Conservation (phyloP, 2,797 vertebrate species). For the Tokudaia tokunoshimensis region DNA sequence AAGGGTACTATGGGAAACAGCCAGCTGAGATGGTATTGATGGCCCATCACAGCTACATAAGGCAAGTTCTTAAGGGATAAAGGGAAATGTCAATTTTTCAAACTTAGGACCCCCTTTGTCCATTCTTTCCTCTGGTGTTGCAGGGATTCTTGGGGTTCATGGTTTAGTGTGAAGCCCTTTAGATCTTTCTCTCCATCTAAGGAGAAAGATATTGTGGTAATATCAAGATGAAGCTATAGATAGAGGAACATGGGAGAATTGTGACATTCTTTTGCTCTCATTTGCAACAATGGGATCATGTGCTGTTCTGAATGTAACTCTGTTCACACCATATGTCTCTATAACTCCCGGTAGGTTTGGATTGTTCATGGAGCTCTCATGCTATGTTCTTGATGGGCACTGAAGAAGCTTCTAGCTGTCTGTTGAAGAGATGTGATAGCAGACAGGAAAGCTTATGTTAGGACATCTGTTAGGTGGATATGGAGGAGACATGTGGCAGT, state of each 20-base stretch:
- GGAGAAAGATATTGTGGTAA: neutral
- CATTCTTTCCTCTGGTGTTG: neutral
- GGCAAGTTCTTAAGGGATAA: neutral
- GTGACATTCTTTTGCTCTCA: neutral
- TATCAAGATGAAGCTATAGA: neutral
- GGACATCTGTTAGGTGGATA: neutral
- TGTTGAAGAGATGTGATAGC: neutral
- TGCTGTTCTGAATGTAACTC: neutral
- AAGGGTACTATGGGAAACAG: neutral
- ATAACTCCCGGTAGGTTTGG: neutral
- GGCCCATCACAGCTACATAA: neutral
- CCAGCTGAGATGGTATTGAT: neutral
- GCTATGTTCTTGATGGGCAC: neutral
- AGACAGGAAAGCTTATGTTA: rapidly evolving
- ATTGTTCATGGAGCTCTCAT: neutral
- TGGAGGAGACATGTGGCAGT: neutral
- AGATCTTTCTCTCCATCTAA: neutral
- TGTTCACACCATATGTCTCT: neutral
- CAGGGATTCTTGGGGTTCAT: neutral
- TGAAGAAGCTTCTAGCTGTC: neutral
- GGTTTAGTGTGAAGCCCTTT: neutral
- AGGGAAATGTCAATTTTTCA: neutral
- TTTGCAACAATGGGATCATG: neutral
- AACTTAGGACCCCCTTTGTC: neutral
- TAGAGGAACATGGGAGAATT: too few relatives aligned